Base-by-base conservation (phyloP, 1,140 invertebrate species). In the Oreohelix idahoensis region DNA sequence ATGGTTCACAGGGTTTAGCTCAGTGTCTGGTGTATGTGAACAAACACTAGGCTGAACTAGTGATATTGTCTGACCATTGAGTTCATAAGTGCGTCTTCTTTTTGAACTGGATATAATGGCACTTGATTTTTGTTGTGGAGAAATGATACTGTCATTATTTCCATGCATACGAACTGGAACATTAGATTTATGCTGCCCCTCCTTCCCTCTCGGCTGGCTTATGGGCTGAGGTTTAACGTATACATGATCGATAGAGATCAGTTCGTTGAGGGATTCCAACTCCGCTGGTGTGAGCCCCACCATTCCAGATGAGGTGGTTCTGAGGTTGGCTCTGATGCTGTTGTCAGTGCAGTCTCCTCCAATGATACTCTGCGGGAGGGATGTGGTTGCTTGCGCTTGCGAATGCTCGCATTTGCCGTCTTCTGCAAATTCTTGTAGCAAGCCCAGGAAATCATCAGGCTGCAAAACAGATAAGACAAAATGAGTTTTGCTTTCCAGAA, bases 231-330 rank as follows among this genome's bases (percentile, higher is more conserved):
- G 85, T 83, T 92, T 92, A 83, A 90, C 89, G 86, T 92, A 92
- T 29, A 89, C 82, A 85, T 93, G 91, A 76, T 92, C 91, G 88
- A 91, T 91, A 81, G 90, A 89, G 75, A 93, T 92, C 76, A 92
- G 88, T 92, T 93, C 92, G 87, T 91, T 91, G 91, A 91, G 81
- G 91, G 92, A 92, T 89, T 93, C 92, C 92, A 93, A 75, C 87
- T 92, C 89, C 89, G 89, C 88, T 92, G 91, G 17, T 92, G 91
- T 79, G 88, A 91, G 87, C 92, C 92, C 92, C 92, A 93, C 92
- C 92, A 93, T 58, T 86, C 58, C 2, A 74, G 82, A 45, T 36
- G 81, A 38, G 71, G 73, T 66, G 80, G 32, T 82, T 81, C 51
- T 85, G 69, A 49, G 26, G 77, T 76, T 42, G 77, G 69, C 81